Base-by-base conservation (phyloP, 2,113 vertebrate species). In the Girardinichthys multiradiatus region DNA sequence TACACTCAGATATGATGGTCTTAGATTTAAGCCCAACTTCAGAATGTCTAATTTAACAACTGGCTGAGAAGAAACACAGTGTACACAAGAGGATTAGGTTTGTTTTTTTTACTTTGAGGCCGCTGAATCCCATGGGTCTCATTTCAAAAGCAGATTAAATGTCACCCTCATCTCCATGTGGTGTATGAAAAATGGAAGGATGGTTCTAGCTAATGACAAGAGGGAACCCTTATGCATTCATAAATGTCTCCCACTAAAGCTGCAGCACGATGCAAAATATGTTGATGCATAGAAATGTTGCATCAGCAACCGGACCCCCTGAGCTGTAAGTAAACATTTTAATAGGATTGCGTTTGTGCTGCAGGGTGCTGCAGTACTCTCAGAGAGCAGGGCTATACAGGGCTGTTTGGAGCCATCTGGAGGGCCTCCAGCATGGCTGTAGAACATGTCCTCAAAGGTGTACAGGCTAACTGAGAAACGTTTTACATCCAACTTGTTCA, bases 291-390 rank as follows among this genome's bases (percentile, higher is more conserved):
- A 27, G 65, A 68, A 69, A 63, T 0, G 2, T 31, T 31, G 21
- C 59, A 39, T 68, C 67, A 77, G 72, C 60, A 61, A 57, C 33
- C 28, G 14, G 0, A 9, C 14, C 24, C 14, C 26, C 17, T 0
- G 11, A 66, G 67, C 15, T 33, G n/a, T 65, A 37, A 76, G 75
- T 58, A 69, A 57, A 64, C 57, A 62, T 51, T 60, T 63, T 11
- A 27, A 31, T 9, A 27, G 0, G 8, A 45, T 28, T n/a, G 3
- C 19, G 31, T 62, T 29, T 30, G 26, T 30, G 5, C 60, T 21
- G 9, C 62, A 64, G 14, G 37, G 45, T 51, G 65, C 70, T 7
- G 72, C 37, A 29, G 19, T 31, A 31, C 37, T 65, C 17, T 19
- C 54, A 54, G 72, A 30, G 39, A 64, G 33, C 48, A 54, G 27